A percentile compares a stretch with the other conserved stretches of the same genome.
phyloP scores from a whole-genome alignment of 2,113 vertebrate species.

The Rhabdomys dilectus region DNA sequence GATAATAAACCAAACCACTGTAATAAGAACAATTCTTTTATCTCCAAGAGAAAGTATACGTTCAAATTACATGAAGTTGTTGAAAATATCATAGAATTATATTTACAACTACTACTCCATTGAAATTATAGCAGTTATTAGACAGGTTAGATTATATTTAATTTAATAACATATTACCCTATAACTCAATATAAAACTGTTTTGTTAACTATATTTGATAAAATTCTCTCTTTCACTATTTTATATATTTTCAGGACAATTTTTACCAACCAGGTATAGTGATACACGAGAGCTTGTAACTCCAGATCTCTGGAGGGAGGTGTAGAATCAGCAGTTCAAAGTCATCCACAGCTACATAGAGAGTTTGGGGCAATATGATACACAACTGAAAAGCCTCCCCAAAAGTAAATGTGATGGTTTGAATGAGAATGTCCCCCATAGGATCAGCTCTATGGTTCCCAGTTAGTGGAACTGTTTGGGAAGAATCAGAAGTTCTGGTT shows the following conservation, averaged over 20 bases:
- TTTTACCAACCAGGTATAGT: background rate
- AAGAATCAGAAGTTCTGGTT: background rate
- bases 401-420: background rate
- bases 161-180: slow-evolving; percentile 33
- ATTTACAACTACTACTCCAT: background rate
- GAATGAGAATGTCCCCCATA: background rate
- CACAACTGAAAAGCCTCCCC: background rate
- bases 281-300: background rate
- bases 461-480: background rate
- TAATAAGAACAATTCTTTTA: background rate
- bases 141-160: background rate
- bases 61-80: slow-evolving; percentile 23
- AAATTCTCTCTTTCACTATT: background rate
- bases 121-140: slow-evolving; percentile 42
- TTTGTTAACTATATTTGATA: background rate
- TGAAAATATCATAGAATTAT: slow-evolving; percentile 40
- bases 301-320: background rate
- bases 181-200: slow-evolving; percentile 23
- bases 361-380: background rate
- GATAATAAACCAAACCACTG: background rate
- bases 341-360: background rate
- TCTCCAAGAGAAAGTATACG: background rate
- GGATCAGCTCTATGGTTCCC: background rate
- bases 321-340: background rate
- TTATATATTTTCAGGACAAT: background rate